Conservation (phyloP, 2,888 invertebrate genomes). For the Diabrotica balteata region DNA sequence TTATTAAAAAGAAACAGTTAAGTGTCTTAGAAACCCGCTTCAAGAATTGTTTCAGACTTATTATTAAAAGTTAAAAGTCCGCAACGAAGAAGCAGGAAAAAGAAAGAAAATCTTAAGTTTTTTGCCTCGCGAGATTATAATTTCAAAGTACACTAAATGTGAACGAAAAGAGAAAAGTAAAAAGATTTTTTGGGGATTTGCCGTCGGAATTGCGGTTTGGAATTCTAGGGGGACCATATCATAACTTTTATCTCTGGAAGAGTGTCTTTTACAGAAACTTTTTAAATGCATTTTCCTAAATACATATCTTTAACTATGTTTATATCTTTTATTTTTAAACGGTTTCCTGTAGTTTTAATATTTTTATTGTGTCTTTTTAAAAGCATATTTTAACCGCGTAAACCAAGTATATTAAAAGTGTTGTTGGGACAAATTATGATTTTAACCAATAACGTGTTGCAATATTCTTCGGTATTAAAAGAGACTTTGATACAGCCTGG, state of each 20-base stretch:
- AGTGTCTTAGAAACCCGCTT: constrained; percentile 18
- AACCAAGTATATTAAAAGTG: too few relatives aligned
- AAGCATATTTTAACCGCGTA: too few relatives aligned
- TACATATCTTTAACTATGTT: too few relatives aligned
- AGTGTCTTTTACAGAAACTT: not conserved
- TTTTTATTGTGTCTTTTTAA: too few relatives aligned
- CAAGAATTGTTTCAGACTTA: constrained; percentile 24
- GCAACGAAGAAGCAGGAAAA: constrained; percentile 20
- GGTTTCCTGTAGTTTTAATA: too few relatives aligned
- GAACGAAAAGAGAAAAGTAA: constrained; percentile 12
- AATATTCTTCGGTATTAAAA: too few relatives aligned
- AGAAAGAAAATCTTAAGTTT: constrained; percentile 16
- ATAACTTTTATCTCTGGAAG: constrained; percentile 8
- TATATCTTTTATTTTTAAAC: too few relatives aligned
- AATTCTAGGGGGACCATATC: constrained; percentile 6
- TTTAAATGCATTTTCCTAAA: constrained; percentile 3
- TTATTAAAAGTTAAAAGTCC: constrained; percentile 26
- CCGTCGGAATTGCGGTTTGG: constrained; percentile 14
- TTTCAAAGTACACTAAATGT: constrained; percentile 29
- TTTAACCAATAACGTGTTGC: too few relatives aligned
- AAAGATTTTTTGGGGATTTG: constrained; percentile 21
- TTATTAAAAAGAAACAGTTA: constrained; percentile 27
- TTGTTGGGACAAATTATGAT: too few relatives aligned
- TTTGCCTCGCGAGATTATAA: constrained; percentile 23
- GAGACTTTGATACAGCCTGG: too few relatives aligned